A percentile compares a stretch with the other conserved stretches of the same genome.
Evolutionary conservation across 2,797 vertebrate genomes (phyloP).

Genomic region (Sebastes matsubarae): DNA sequence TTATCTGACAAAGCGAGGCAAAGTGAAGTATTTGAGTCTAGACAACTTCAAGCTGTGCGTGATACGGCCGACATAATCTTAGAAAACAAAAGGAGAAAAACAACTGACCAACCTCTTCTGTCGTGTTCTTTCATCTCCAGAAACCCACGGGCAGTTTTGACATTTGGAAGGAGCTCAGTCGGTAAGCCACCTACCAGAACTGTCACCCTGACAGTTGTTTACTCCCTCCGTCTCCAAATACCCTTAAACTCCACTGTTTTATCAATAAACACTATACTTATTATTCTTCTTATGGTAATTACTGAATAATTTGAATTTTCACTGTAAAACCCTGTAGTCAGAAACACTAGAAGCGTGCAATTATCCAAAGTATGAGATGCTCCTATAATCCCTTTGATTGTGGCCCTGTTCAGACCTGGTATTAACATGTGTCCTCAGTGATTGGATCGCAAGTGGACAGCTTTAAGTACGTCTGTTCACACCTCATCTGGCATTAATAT

Average conservation of each 20-base stretch:
- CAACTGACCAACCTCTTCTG: not conserved
- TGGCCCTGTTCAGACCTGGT: no score
- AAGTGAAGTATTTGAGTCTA: not conserved
- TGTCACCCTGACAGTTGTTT: constrained; percentile 20
- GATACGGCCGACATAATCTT: not conserved
- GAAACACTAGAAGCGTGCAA: constrained; percentile 7
- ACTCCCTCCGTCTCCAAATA: not conserved
- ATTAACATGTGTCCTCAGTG: no score
- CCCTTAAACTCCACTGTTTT: not conserved
- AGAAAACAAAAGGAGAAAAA: not conserved
- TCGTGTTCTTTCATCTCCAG: not conserved
- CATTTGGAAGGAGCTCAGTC: constrained; percentile 11
- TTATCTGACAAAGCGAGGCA: not conserved
- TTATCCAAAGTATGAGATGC: constrained; percentile 21
- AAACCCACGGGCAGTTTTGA: not conserved
- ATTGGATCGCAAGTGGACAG: no score
- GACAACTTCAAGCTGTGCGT: not conserved
- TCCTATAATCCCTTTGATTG: constrained; percentile 11
- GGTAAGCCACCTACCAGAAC: not conserved
- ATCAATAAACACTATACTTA: constrained; percentile 12
- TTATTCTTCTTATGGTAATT: constrained; percentile 4
- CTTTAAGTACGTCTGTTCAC: no score
- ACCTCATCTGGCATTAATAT: no score
- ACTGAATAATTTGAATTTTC: constrained; percentile 4
- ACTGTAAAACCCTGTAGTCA: constrained; percentile 15